Evolutionary conservation across 1,140 invertebrate species (phyloP).

Genomic region (Calycopis cecrops): DNA sequence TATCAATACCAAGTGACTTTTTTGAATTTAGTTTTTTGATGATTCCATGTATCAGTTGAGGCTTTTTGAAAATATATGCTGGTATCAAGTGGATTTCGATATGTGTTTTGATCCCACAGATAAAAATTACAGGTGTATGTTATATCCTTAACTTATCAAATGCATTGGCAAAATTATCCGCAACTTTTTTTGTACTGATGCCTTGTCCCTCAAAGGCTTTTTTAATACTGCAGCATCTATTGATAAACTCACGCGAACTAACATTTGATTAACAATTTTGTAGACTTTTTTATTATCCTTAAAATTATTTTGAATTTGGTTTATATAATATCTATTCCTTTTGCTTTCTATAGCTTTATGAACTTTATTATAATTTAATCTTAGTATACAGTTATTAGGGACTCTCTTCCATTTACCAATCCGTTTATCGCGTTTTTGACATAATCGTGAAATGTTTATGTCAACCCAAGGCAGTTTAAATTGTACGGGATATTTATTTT

Average conservation of each 20-base stretch:
- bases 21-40: constrained; percentile 29
- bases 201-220: too few species aligned
- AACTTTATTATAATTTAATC: constrained; percentile 30
- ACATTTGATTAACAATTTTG: constrained; percentile 32
- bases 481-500: constrained; percentile 12
- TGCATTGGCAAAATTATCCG: constrained; percentile 26
- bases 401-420: constrained; percentile 30
- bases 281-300: constrained; percentile 31
- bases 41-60: constrained; percentile 19
- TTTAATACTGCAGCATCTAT: constrained; percentile 28
- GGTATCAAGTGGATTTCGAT: constrained; percentile 13
- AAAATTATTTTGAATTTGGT: constrained; percentile 30
- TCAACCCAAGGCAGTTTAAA: constrained; percentile 31
- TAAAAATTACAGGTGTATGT: constrained; percentile 23
- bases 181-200: constrained; percentile 24
- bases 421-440: constrained; percentile 31
- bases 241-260: constrained; percentile 27
- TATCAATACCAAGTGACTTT: constrained; percentile 26
- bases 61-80: constrained; percentile 32
- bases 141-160: constrained; percentile 23
- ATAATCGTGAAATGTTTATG: constrained; percentile 24
- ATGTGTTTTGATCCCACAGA: constrained; percentile 1
- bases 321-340: constrained; percentile 30
- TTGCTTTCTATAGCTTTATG: constrained; percentile 31
- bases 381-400: constrained; percentile 18